Conservation (phyloP, 2,797 vertebrate genomes). For the Sebastolobus alascanus region DNA sequence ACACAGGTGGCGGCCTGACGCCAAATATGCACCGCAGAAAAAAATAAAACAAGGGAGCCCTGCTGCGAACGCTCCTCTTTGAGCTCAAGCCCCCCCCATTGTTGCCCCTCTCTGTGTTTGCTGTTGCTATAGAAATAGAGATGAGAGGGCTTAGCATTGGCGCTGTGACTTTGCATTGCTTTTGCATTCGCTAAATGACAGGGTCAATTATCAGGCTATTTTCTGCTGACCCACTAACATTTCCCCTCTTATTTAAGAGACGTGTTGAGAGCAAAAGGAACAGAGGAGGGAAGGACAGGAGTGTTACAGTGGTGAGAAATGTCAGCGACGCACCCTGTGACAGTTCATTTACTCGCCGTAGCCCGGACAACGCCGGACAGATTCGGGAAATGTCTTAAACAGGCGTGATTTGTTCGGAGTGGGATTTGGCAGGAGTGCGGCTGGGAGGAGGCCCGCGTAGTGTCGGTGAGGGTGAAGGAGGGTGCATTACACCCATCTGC, state of each 20-base stretch:
- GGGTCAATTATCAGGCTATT: constrained; percentile 82
- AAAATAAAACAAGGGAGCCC: constrained; percentile 26
- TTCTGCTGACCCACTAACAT: constrained; percentile 72
- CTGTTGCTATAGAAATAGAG: constrained; percentile 68
- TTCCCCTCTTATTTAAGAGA: constrained; percentile 57
- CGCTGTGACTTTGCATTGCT: constrained; percentile 44
- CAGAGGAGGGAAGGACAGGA: constrained; percentile 10
- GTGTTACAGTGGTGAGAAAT: constrained; percentile 25
- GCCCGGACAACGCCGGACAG: background rate
- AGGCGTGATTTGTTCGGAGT: constrained; percentile 12
- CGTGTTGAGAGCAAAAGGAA: constrained; percentile 28
- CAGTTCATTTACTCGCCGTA: constrained; percentile 20
- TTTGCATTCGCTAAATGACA: constrained; percentile 65
- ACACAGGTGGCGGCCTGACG: constrained; percentile 64
- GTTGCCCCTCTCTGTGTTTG: constrained; percentile 71
- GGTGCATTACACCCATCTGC: constrained; percentile 40
- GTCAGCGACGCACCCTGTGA: background rate
- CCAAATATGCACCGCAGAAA: constrained; percentile 59
- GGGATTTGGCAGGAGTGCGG: constrained; percentile 36
- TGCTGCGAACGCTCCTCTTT: constrained; percentile 17
- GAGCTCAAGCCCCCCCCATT: constrained; percentile 55
- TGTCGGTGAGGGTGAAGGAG: constrained; percentile 27
- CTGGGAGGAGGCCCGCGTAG: constrained; percentile 33
- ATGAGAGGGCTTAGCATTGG: constrained; percentile 65
- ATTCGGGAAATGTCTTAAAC: constrained; percentile 32